Evolutionary conservation across 2,888 invertebrate genomes (phyloP).

Genomic region (Dioctria rufipes): DNA sequence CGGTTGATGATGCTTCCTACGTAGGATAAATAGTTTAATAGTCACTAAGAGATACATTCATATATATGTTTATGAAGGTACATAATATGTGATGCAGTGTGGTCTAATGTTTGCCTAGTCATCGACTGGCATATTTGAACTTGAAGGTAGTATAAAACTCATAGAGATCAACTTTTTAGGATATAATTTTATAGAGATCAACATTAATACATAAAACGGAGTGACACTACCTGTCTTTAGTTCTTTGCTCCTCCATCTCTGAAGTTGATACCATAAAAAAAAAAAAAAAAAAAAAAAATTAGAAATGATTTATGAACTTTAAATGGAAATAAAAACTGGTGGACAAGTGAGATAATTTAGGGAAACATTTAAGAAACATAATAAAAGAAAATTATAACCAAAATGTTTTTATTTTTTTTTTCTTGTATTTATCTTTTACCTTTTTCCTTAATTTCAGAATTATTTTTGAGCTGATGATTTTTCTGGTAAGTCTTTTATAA

Average conservation of each 20-base stretch:
- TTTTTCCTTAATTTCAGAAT: no score
- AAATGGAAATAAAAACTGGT: constrained; percentile 5
- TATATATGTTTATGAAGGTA: no score
- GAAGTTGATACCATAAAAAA: constrained; percentile 1
- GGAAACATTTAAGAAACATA: not conserved
- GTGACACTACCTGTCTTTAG: constrained; percentile 45
- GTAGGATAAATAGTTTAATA: constrained; percentile 28
- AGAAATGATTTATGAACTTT: constrained; percentile 34
- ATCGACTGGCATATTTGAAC: constrained; percentile 20
- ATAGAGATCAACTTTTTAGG: not conserved
- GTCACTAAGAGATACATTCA: not conserved
- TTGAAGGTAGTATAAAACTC: not conserved
- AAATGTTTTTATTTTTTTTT: no score
- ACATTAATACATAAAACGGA: constrained; percentile 29
- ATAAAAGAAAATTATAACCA: no score
- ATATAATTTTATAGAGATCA: not conserved
- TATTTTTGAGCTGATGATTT: no score
- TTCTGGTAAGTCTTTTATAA: no score
- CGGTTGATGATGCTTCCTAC: constrained; percentile 39
- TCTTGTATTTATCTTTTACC: no score
- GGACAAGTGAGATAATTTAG: not conserved
- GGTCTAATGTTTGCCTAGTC: constrained; percentile 45
- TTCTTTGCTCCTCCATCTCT: constrained; percentile 7
- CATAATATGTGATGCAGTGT: constrained; percentile 3
- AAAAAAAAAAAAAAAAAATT: constrained; percentile 17